Percentiles rank a stretch among this genome's conserved stretches.
Evolutionary conservation across 2,797 vertebrate genomes (phyloP).

Genomic region (Austrolebias charrua): DNA sequence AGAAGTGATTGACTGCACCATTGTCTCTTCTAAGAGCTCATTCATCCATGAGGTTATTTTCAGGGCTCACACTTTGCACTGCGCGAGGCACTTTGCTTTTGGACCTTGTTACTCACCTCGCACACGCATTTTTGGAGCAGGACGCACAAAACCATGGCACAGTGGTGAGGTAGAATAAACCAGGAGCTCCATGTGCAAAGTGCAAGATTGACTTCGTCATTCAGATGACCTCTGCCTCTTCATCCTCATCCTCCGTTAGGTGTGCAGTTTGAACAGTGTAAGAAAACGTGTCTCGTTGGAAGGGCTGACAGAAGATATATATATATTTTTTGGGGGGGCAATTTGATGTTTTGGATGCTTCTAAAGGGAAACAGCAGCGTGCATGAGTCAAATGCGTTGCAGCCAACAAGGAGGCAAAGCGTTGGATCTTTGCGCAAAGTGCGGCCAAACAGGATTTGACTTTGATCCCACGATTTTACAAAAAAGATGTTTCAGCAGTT

Average conservation of each 20-base stretch:
- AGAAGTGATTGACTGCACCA: constrained; percentile 55
- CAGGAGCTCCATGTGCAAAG: constrained; percentile 9
- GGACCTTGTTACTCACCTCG: constrained; percentile 58
- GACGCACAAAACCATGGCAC: constrained; percentile 57
- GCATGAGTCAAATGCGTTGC: too few species aligned
- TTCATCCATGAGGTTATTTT: constrained; percentile 29
- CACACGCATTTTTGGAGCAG: constrained; percentile 54
- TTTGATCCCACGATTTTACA: too few species aligned
- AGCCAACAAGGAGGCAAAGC: too few species aligned
- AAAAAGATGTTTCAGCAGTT: too few species aligned
- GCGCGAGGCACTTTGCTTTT: constrained; percentile 36
- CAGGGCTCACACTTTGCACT: constrained; percentile 45
- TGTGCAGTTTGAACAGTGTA: not conserved
- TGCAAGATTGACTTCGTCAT: not conserved
- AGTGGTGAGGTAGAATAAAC: constrained; percentile 65
- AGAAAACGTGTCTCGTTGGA: not conserved
- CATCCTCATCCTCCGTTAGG: constrained; percentile 15
- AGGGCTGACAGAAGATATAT: too few species aligned
- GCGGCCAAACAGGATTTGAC: not conserved
- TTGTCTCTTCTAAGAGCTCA: constrained; percentile 26
- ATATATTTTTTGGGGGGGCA: too few species aligned
- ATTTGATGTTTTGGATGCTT: too few species aligned
- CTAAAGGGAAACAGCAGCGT: too few species aligned
- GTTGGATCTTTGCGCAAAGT: too few species aligned
- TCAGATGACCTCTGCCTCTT: constrained; percentile 14